Evolutionary conservation across 2,888 invertebrate species (phyloP), one percentile per base, ranked within the genome.

Genomic region (Erebia aethiops): DNA sequence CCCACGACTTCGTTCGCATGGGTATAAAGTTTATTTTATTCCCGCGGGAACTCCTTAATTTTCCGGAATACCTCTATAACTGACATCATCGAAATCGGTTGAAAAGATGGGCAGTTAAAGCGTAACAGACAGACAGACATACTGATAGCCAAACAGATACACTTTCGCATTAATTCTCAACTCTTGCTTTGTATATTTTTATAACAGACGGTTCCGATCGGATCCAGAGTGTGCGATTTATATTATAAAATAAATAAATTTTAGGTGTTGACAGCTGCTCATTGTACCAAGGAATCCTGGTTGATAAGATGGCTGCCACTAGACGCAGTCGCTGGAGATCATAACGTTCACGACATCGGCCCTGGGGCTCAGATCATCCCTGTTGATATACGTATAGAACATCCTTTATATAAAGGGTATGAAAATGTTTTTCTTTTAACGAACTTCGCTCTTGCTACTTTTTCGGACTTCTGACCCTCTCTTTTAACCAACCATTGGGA

Each of bases 391-490:
- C 81, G 88, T 21, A 85, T 93, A 62, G 79, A 87, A 13, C 94
- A 94, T 83, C 94, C 94, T 1, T 75, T 86, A 56, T 94, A 92
- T 74, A 73, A 78, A 21, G 94, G 94, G 94, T 94, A 84, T 21
- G 11, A 21, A 11, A 14, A 26, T 26, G 11, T 57, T 26, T 5
- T 26, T 26, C 11, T 26, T 57, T 57, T 2, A 21, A n/a, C 2
- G 8, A 51, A 4, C 14, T n/a, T 4, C n/a, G 51, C n/a, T 51
- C n/a, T n/a, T n/a, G 51, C 14, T 51, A 14, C 5, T 14, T 3
- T 51, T 51, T n/a, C 51, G 7, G 14, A 3, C n/a, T 49, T 49
- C 14, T 14, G 14, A 14, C 5, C 49, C n/a, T 49, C 14, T 49
- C 49, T 4, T 14, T 49, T 13, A 11, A n/a, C 14, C 49, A 14